Evolutionary conservation across 2,797 vertebrate species (phyloP), one percentile per base, ranked within the genome.

Genomic region (Pipistrellus pygmaeus): DNA sequence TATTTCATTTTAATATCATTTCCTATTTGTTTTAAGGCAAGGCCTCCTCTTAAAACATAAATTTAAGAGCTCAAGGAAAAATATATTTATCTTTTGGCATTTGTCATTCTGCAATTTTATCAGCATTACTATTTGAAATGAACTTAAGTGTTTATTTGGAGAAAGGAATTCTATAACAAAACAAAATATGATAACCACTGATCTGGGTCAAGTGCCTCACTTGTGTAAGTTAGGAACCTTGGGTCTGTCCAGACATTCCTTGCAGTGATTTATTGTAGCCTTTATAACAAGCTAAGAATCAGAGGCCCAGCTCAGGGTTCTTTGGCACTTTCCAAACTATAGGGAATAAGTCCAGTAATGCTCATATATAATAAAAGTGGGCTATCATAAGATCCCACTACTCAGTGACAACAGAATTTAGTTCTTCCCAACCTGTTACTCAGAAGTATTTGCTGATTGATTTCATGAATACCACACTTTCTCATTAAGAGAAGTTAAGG

Each of bases 61-160:
- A 89, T 89, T 71, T 88, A 83, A 46, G 62, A 69, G 21, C 51
- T 80, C 53, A 87, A 89, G 21, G 18, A 20, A 71, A 86, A 80
- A 85, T 41, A 9, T 13, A 20, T 85, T 69, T 62, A 3, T 38
- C 41, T 84, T 89, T 78, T 81, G 18, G 6, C 89, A 57, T 84
- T 80, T 86, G 11, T 89, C 13, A n/a, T 86, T 35, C 11, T 93
- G 53, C 25, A 81, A 30, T 95, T 91, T 90, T 81, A 93, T 87
- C 30, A 88, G 66, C 27, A 96, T 83, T 95, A 71, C 30, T 90
- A 20, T 57, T 88, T 92, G 20, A 93, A 92, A 88, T 60, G 30
- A 88, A 85, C 38, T 25, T 14, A 69, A 95, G n/a, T 92, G 88
- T 44, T 78, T 76, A 32, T 85, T 92, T 90, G 30, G 69, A 81